Percentiles rank a stretch among this genome's conserved stretches.
Evolutionary conservation across 1,140 invertebrate species (phyloP).

Genomic region (Dufourea novaeangliae): DNA sequence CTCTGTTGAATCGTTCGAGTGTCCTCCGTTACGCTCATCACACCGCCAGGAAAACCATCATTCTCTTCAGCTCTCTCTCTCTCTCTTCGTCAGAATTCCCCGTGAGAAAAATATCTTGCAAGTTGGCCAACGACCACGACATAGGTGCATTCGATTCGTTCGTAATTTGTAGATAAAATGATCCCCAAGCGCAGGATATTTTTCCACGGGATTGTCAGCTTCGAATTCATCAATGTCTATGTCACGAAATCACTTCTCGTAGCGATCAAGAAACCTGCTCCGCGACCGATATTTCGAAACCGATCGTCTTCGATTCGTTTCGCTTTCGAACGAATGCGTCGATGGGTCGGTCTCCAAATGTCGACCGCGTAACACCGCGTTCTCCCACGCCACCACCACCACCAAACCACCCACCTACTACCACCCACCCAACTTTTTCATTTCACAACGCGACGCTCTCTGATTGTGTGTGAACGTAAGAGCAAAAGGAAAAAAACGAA

Average conservation of each 20-base stretch:
- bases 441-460: slow-evolving; percentile 1
- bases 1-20: slow-evolving; percentile 6
- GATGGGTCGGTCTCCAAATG: not conserved
- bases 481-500: slow-evolving; percentile 30
- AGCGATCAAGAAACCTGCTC: slow-evolving; percentile 12
- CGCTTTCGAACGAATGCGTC: not conserved
- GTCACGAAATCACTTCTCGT: slow-evolving; percentile 16
- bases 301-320: not conserved
- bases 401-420: not conserved
- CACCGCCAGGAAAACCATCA: slow-evolving; percentile 14
- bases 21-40: slow-evolving; percentile 20
- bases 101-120: slow-evolving; percentile 25
- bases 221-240: slow-evolving; percentile 35
- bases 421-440: not conserved
- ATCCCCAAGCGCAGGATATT: slow-evolving; percentile 24
- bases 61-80: slow-evolving; percentile 43
- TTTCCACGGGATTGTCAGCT: slow-evolving; percentile 32
- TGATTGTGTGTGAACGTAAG: too few relatives aligned
- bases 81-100: slow-evolving; percentile 26
- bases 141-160: not conserved
- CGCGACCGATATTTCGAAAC: slow-evolving; percentile 25
- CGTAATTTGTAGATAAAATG: too few relatives aligned
- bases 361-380: not conserved
- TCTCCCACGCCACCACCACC: not conserved
- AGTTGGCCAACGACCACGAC: not conserved